Percentiles rank a stretch among this genome's conserved stretches.
Evolutionary conservation across 2,113 vertebrate genomes (phyloP).

Genomic region (Platycercus adscitus): DNA sequence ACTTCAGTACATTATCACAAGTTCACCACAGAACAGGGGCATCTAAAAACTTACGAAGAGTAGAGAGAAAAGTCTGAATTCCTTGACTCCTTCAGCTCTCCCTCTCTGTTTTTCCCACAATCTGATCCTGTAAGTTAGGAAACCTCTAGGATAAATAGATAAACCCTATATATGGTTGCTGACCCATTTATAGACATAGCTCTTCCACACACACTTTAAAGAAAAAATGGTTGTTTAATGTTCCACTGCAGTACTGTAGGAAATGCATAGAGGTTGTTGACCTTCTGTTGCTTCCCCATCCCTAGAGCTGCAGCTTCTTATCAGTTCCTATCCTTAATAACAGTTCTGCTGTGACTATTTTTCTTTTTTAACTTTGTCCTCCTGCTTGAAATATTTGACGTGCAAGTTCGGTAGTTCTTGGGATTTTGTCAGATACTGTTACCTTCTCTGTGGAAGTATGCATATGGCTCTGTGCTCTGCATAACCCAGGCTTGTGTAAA

Average conservation of each 20-base stretch:
- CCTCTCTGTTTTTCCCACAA: background rate
- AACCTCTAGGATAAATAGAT: background rate
- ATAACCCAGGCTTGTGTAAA: constrained; percentile 19
- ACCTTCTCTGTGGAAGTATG: background rate
- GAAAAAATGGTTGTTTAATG: background rate
- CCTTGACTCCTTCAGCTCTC: background rate
- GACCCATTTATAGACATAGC: background rate
- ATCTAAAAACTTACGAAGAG: background rate
- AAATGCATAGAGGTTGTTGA: background rate
- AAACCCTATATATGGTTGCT: background rate
- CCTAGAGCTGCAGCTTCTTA: background rate
- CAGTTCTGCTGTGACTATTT: background rate
- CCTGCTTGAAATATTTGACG: background rate
- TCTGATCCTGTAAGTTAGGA: background rate
- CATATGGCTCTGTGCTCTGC: constrained; percentile 5
- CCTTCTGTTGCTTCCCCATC: background rate
- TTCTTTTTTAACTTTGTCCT: background rate
- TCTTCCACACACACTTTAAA: background rate
- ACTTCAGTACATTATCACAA: background rate
- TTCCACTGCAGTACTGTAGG: background rate
- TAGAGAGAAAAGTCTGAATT: background rate
- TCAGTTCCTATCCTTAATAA: background rate
- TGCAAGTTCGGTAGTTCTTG: background rate
- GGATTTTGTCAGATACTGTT: background rate
- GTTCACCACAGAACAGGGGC: background rate